phyloP scores from a whole-genome alignment of 2,888 invertebrate genomes.

The Epistrophella euchroma region DNA sequence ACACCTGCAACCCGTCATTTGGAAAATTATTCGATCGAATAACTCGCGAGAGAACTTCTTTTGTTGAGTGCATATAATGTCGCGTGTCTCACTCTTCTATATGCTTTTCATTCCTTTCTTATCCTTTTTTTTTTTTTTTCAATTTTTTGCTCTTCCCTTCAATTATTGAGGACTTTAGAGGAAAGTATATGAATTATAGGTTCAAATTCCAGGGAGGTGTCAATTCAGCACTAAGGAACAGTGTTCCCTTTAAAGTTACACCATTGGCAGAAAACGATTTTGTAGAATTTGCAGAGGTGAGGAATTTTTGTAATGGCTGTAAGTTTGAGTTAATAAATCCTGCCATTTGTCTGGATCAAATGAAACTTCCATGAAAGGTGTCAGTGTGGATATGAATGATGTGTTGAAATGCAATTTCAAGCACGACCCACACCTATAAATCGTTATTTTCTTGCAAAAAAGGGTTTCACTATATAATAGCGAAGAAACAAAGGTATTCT shows the following conservation, averaged over 20 bases:
- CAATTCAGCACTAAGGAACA: slow-evolving; percentile 54
- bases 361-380: slow-evolving; percentile 54
- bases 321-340: slow-evolving; percentile 73
- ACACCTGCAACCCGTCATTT: slow-evolving; percentile 73
- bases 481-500: slow-evolving; percentile 8
- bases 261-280: slow-evolving; percentile 50
- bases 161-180: slow-evolving; percentile 63
- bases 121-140: background rate
- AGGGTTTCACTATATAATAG: background rate
- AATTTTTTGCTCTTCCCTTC: slow-evolving; percentile 32
- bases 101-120: slow-evolving; percentile 1
- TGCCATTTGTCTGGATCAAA: slow-evolving; percentile 73
- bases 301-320: slow-evolving; percentile 67
- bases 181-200: slow-evolving; percentile 71
- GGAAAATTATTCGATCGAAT: slow-evolving; percentile 70
- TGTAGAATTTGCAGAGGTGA: slow-evolving; percentile 55
- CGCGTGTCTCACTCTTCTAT: slow-evolving; percentile 50
- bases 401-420: slow-evolving; percentile 53
- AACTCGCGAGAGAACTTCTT: slow-evolving; percentile 69
- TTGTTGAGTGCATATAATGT: slow-evolving; percentile 69
- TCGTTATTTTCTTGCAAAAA: slow-evolving; percentile 4
- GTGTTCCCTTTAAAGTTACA: slow-evolving; percentile 36
- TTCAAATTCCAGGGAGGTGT: slow-evolving; percentile 59
- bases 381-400: slow-evolving; percentile 59
- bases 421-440: slow-evolving; percentile 11